Evolutionary conservation across 1,140 invertebrate species (phyloP), one percentile per base, ranked within the genome.

Genomic region (Aphelinus atriplicis): DNA sequence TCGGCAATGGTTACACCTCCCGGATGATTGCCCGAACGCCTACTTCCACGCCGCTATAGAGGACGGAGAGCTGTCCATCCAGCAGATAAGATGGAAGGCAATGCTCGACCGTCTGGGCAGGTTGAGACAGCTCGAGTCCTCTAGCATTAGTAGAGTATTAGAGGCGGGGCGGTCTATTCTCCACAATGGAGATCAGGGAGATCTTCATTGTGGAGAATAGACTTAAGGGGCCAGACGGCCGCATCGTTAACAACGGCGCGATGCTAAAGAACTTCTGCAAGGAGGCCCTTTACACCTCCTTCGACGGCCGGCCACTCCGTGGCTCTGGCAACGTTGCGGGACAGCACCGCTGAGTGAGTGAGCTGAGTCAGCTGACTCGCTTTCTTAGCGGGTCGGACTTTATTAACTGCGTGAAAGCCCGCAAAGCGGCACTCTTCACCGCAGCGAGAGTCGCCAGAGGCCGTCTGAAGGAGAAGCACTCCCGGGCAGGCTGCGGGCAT

Each of bases 401-500:
- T 48, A 7, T 77, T 5, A 68, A 75, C 4, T 69, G 42, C 48
- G 7, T 7, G 4, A 56, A 56, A 2, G 53, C 61, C 1, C 51
- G 66, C 6, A 77, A 66, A 1, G 77, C 74, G 60, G 69, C 60
- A 7, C 56, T 79, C 2, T 71, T 55, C 43, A 76, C 72, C 2
- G 69, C 51, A n/a, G 72, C 78, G 1, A 48, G 79, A 42, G 70
- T 73, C 0, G 55, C 67, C 3, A 71, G 77, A 51, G 75, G 77
- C 1, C 6, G 77, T 48, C 4, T 10, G 1, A 10, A 70, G 3
- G 71, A 73, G 56, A 6, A 53, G 5, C 53, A 10, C 51, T 81
- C 79, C 55, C 6, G 79, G 7, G 77, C 77, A 3, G 79, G 80
- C 42, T 79, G 80, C 42, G 42, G 10, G 5, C 7, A 6, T 3